Evolutionary conservation across 2,888 invertebrate species (phyloP).

Genomic region (Sturmia bella): DNA sequence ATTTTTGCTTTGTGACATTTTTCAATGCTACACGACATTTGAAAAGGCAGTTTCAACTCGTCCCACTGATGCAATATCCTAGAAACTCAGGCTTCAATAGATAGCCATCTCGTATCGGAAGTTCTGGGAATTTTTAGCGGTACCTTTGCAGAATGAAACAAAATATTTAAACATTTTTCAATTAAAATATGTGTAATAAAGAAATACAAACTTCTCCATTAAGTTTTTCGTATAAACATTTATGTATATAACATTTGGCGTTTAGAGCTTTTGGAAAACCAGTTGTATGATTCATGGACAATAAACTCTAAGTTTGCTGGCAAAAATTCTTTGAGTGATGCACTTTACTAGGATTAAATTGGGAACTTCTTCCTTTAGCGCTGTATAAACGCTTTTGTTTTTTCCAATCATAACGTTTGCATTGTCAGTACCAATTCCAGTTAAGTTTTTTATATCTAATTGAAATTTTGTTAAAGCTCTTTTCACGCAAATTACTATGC

Average conservation of each 20-base stretch:
- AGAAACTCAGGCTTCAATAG: constrained; percentile 7
- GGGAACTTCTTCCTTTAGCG: too few relatives aligned
- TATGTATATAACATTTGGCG: constrained; percentile 11
- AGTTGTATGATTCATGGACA: constrained; percentile 23
- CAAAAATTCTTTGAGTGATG: too few relatives aligned
- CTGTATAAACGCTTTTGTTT: too few relatives aligned
- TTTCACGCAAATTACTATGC: not conserved
- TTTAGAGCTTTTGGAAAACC: constrained; percentile 19
- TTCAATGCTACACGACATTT: not conserved
- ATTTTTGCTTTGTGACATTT: constrained; percentile 16
- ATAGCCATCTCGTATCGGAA: constrained; percentile 15
- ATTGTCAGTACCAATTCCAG: constrained; percentile 16
- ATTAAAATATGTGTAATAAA: too few relatives aligned
- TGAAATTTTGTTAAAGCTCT: constrained; percentile 6
- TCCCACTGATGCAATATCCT: constrained; percentile 1
- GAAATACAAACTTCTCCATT: constrained; percentile 6
- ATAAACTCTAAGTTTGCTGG: too few relatives aligned
- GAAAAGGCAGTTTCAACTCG: not conserved
- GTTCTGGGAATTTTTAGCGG: constrained; percentile 1
- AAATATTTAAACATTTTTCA: too few relatives aligned
- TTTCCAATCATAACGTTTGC: constrained; percentile 8
- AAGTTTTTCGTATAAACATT: constrained; percentile 20
- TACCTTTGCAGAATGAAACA: not conserved
- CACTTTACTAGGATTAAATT: too few relatives aligned
- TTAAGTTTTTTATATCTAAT: not conserved